Base-by-base conservation (phyloP, 2,888 invertebrate species). In the Acleris laterana region DNA sequence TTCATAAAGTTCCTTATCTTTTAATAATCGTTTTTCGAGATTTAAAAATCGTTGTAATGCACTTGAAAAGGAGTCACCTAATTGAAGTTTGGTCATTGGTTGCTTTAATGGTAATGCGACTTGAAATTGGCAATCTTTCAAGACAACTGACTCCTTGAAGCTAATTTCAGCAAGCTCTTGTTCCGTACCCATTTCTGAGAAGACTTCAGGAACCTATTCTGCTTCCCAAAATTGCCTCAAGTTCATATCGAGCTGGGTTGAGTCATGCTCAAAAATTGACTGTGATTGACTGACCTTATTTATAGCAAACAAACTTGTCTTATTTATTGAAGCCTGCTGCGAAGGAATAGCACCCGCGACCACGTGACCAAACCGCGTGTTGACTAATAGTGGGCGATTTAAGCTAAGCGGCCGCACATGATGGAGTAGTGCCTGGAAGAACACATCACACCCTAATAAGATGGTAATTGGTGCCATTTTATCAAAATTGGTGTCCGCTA, bases 191-290 rank as follows among this genome's bases (percentile, higher is more conserved):
- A 25, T 11, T 28, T 57, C 56, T 44, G 20, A 6, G n/a, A 32
- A 57, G 5, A 42, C 25, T 57, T 57, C 46, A 16, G 57, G 57
- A n/a, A 57, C 46, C 11, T 46, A 46, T 28, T 57, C 57, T 7
- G 46, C 32, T 57, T n/a, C n/a, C 57, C 57, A 57, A 57, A 57
- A 57, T 46, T 57, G 46, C 11, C 16, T 32, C n/a, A 57, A 46
- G 19, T 25, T 22, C 4, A n/a, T n/a, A n/a, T n/a, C n/a, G n/a
- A n/a, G n/a, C n/a, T n/a, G n/a, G n/a, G n/a, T n/a, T n/a, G n/a
- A n/a, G n/a, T n/a, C n/a, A n/a, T n/a, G n/a, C n/a, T n/a, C n/a
- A n/a, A n/a, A n/a, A n/a, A n/a, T n/a, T n/a, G n/a, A n/a, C n/a
- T n/a, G n/a, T n/a, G n/a, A n/a, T n/a, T n/a, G 52, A 32, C 52